Percentiles rank a stretch among this genome's conserved stretches.
Evolutionary conservation across 2,888 invertebrate genomes (phyloP).

Genomic region (Ophioninae sp.): DNA sequence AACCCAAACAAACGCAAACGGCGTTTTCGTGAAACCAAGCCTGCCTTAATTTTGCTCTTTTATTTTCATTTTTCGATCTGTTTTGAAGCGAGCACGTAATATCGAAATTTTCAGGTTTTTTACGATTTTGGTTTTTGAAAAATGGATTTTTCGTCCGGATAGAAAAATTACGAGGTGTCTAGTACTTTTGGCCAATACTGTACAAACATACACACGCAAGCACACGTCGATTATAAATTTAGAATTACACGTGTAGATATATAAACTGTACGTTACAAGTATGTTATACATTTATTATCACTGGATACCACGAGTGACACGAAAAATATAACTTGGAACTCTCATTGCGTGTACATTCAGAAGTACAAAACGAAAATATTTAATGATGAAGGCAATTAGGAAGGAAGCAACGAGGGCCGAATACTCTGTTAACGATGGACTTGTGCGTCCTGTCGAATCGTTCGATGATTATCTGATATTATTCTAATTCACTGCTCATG

Average conservation of each 20-base stretch:
- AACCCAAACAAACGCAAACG: too few species aligned
- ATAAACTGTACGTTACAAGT: conserved; percentile 21
- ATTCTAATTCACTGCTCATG: conserved; percentile 20
- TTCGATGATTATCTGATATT: conserved; percentile 5
- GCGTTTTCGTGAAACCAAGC: too few species aligned
- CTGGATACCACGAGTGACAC: conserved; percentile 57
- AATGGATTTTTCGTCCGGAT: too few species aligned
- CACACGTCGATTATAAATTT: conserved; percentile 38
- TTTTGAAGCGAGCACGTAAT: too few species aligned
- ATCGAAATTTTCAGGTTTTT: too few species aligned
- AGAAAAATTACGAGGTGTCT: too few species aligned
- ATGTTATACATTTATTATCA: conserved; percentile 46
- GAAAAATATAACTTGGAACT: conserved; percentile 41
- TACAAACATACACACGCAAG: too few species aligned
- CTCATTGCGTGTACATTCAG: conserved; percentile 29
- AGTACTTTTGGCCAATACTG: too few species aligned
- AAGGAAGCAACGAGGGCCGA: conserved; percentile 16
- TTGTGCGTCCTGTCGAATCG: too few species aligned
- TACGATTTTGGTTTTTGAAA: too few species aligned
- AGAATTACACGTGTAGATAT: conserved; percentile 47
- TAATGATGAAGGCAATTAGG: conserved; percentile 6
- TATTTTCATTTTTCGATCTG: too few species aligned
- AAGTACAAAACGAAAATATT: conserved; percentile 37
- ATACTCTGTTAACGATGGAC: neutral
- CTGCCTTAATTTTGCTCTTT: too few species aligned